Conservation (phyloP, 2,113 vertebrate species). For the Leptobrachium ailaonicum region DNA sequence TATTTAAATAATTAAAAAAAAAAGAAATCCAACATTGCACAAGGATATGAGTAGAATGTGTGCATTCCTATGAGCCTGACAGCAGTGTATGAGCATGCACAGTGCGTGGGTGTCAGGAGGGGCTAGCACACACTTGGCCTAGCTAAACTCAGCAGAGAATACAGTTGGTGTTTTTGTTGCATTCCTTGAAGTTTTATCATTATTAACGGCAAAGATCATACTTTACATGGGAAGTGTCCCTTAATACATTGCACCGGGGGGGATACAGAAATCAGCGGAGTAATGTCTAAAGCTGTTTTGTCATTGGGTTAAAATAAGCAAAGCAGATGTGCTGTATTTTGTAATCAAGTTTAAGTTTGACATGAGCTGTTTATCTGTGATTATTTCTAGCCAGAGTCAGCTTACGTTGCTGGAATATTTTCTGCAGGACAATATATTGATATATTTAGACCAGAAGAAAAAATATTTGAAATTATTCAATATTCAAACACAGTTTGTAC, state of each 20-base stretch:
- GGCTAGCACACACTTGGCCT: constrained; percentile 76
- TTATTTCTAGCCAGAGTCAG: too few species aligned
- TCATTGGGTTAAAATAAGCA: constrained; percentile 35
- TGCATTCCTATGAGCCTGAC: constrained; percentile 78
- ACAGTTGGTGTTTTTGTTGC: constrained; percentile 79
- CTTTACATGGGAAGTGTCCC: constrained; percentile 77
- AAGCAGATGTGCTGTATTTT: neutral
- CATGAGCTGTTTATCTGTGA: too few species aligned
- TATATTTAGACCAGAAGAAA: too few species aligned
- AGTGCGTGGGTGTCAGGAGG: constrained; percentile 76
- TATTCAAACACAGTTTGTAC: too few species aligned
- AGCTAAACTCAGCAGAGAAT: constrained; percentile 74
- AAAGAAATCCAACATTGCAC: neutral
- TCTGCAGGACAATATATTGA: too few species aligned
- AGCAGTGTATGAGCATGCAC: constrained; percentile 75
- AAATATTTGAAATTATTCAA: too few species aligned
- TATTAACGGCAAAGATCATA: constrained; percentile 77
- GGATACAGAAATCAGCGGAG: constrained; percentile 60
- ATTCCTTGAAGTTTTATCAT: constrained; percentile 84
- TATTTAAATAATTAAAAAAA: too few species aligned
- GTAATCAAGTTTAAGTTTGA: neutral
- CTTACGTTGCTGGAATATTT: too few species aligned
- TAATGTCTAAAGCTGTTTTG: constrained; percentile 56
- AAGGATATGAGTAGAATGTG: constrained; percentile 55
- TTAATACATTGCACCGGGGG: constrained; percentile 65